Conservation (phyloP, 1,140 invertebrate species). For the Lycorma delicatula region DNA sequence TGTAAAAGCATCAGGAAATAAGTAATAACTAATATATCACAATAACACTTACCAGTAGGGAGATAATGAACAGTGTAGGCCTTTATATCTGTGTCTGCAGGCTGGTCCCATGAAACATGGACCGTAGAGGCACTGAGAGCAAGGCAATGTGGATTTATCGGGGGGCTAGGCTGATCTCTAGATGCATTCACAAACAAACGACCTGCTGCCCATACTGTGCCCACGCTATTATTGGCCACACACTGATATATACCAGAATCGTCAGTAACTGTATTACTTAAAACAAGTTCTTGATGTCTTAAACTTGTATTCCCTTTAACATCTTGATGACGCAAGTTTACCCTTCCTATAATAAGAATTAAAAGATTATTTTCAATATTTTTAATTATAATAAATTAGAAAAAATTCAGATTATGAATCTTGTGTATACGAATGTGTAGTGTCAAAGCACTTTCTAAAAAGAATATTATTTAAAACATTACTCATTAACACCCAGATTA, state of each 20-base stretch:
- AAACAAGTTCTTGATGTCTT: constrained; percentile 45
- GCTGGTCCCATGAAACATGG: constrained; percentile 46
- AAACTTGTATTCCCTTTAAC: constrained; percentile 45
- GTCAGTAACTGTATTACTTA: constrained; percentile 52
- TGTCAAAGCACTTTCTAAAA: no score
- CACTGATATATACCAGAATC: constrained; percentile 72
- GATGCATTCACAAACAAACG: constrained; percentile 46
- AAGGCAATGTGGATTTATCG: constrained; percentile 45
- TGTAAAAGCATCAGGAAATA: no score
- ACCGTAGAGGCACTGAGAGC: constrained; percentile 47
- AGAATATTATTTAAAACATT: no score
- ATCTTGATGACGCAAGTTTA: no score
- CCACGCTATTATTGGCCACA: constrained; percentile 55
- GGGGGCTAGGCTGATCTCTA: constrained; percentile 45
- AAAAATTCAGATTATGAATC: no score
- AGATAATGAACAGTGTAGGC: constrained; percentile 56
- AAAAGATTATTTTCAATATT: no score
- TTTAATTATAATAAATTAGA: no score
- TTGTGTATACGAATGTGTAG: no score
- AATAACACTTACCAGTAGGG: constrained; percentile 43
- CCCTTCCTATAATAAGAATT: no score
- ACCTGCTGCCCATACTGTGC: constrained; percentile 51
- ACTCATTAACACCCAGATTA: no score
- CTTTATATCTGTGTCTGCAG: constrained; percentile 33
- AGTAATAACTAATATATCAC: no score